A percentile compares a stretch with the other conserved stretches of the same genome.
Conservation (phyloP, 35 echinoderm and acorn worm species). For the Ophiothrix spiculata region DNA sequence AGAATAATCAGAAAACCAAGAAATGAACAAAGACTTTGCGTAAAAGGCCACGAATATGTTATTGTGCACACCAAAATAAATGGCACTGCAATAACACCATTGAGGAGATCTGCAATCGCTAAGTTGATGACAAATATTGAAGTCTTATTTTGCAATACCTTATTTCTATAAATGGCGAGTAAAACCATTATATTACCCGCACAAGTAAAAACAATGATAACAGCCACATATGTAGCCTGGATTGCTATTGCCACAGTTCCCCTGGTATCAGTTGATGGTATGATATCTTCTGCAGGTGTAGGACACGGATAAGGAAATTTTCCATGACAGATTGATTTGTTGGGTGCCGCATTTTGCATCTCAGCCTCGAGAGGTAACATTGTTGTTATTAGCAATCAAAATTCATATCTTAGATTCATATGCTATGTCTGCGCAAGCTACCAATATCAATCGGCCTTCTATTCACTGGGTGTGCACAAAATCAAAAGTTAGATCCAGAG, state of each 20-base stretch:
- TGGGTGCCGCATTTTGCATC: too few relatives aligned
- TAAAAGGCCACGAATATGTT: slow-evolving; percentile 41
- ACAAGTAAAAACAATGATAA: slow-evolving; percentile 55
- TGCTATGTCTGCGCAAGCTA: too few relatives aligned
- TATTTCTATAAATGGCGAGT: slow-evolving; percentile 40
- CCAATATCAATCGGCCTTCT: too few relatives aligned
- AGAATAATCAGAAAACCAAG: slow-evolving; percentile 20
- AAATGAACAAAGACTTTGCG: slow-evolving; percentile 34
- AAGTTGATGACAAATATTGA: slow-evolving; percentile 70
- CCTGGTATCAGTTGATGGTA: too few relatives aligned
- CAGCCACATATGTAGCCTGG: slow-evolving; percentile 16
- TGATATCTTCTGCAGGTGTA: too few relatives aligned
- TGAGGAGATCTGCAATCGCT: slow-evolving; percentile 63
- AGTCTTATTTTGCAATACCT: slow-evolving; percentile 47
- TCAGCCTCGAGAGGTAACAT: too few relatives aligned
- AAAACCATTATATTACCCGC: slow-evolving; percentile 60
- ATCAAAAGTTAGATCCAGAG: too few relatives aligned
- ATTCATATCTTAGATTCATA: too few relatives aligned
- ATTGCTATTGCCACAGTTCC: not conserved
- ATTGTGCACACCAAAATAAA: slow-evolving; percentile 54
- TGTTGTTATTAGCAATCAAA: too few relatives aligned
- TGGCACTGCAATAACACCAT: slow-evolving; percentile 35
- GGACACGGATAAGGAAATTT: not conserved
- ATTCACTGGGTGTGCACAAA: too few relatives aligned
- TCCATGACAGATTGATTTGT: not conserved